Evolutionary conservation across 2,888 invertebrate species (phyloP).

Genomic region (Himalopsyche japonica): DNA sequence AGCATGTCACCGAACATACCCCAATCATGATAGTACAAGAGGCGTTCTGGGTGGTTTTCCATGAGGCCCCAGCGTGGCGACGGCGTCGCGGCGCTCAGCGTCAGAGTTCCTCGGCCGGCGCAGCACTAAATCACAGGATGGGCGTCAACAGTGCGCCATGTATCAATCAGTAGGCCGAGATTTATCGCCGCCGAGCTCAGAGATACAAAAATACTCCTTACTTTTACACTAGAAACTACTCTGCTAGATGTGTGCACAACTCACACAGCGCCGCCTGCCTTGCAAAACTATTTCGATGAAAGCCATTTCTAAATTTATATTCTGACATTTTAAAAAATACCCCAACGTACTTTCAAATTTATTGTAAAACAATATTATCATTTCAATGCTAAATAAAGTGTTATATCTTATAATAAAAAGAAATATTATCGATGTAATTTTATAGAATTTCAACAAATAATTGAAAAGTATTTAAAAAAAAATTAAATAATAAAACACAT

Average conservation of each 20-base stretch:
- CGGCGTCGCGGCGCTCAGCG: conserved; percentile 5
- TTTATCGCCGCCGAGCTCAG: conserved; percentile 48
- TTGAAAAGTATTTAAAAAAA: no score
- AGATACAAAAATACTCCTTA: conserved; percentile 36
- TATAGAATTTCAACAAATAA: no score
- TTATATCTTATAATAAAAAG: no score
- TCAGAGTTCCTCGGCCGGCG: conserved; percentile 44
- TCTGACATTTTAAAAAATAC: no score
- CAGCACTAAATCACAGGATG: conserved; percentile 67
- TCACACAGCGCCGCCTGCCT: neutral
- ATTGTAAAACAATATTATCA: no score
- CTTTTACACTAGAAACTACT: conserved; percentile 7
- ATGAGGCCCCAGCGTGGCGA: neutral
- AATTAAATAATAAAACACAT: no score
- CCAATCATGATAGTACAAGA: neutral
- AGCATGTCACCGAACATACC: no score
- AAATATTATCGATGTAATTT: no score
- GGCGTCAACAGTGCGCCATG: conserved; percentile 64
- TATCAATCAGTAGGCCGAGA: conserved; percentile 59
- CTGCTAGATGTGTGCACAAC: neutral
- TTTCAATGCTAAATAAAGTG: no score
- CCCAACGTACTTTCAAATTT: no score
- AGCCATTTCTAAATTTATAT: no score
- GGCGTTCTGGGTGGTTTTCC: neutral
- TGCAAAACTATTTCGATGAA: no score